Evolutionary conservation across 1,140 invertebrate genomes (phyloP), one percentile per base, ranked within the genome.

Genomic region (Drosophila arizonae): DNA sequence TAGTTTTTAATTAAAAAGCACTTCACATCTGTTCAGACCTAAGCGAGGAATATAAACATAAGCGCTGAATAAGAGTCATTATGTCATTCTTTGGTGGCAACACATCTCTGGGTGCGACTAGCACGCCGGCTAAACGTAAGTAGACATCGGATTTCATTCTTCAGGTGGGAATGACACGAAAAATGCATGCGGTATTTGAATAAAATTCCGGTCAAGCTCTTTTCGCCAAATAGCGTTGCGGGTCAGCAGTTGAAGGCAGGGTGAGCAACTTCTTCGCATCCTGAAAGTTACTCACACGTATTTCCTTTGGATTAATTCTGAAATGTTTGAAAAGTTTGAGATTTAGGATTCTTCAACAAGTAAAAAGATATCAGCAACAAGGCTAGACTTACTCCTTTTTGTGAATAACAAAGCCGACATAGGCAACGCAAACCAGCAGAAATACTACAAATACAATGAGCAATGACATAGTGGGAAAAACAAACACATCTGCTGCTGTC

Each of bases 91-190:
- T 90, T 72, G 85, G 90, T 54, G 77, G 65, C 33, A 92, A 87
- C 72, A 91, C 81, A 51, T 74, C 89, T 55, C 77, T 92, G 39
- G 91, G 91, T 43, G 77, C 90, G 30, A 90, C 85, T 56, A 91
- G 88, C 76, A 92, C 91, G 66, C 91, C 90, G 77, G 84, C 86
- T 15, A 91, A 90, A 81, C 81, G 90, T 91, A 73, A 88, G 90
- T 58, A 15, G 8, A 46, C 30, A 33, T 48, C 6, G 2, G 41
- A 66, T 17, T 17, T 15, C 43, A 60, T 55, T 67, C 55, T 50
- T 68, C 33, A 68, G 70, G 33, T 65, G 11, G 46, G 33, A 56
- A 51, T 36, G 11, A 10, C n/a, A 36, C 6, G n/a, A 11, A 17
- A 45, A n/a, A 10, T 21, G 45, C 33, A 48, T 55, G 21, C 45